Evolutionary conservation across 2,113 vertebrate species (phyloP).

Genomic region (Ictidomys tridecemlineatus): DNA sequence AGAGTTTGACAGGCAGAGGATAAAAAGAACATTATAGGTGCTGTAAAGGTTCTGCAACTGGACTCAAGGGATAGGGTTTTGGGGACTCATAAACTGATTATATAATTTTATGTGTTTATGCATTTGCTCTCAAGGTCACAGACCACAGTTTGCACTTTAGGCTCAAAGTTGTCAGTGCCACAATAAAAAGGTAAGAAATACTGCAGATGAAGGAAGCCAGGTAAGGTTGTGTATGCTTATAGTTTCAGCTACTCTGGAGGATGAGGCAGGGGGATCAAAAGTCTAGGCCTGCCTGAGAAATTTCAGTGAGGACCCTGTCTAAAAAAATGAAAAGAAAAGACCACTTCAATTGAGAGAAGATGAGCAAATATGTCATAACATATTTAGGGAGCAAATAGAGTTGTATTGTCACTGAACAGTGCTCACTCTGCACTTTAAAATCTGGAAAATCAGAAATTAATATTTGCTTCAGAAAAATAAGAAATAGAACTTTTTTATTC

Average conservation of each 20-base stretch:
- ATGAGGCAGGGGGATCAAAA: not conserved
- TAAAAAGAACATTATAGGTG: conserved; percentile 16
- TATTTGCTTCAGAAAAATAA: not conserved
- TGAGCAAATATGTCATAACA: not conserved
- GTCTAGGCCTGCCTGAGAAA: not conserved
- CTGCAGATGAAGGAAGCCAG: not conserved
- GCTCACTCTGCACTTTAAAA: not conserved
- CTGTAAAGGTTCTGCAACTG: not conserved
- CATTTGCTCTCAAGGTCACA: not conserved
- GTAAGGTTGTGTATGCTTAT: not conserved
- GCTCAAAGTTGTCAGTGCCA: not conserved
- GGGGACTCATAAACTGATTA: conserved; percentile 30
- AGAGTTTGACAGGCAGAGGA: not conserved
- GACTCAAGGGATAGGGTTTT: not conserved
- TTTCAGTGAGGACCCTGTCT: not conserved
- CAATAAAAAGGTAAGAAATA: not conserved
- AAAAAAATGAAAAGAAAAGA: not conserved
- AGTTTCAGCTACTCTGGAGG: not conserved
- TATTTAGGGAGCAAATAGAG: not conserved
- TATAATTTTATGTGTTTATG: conserved; percentile 29
- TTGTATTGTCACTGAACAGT: not conserved
- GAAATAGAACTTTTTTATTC: not conserved
- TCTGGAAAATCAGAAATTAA: not conserved
- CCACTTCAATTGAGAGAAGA: not conserved
- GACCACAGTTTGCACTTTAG: not conserved